These are phyloP conservation scores for Asbolus verrucosus DNA, from an alignment of 1,140 invertebrate genomes.

Conservation along the genomic window DNA sequence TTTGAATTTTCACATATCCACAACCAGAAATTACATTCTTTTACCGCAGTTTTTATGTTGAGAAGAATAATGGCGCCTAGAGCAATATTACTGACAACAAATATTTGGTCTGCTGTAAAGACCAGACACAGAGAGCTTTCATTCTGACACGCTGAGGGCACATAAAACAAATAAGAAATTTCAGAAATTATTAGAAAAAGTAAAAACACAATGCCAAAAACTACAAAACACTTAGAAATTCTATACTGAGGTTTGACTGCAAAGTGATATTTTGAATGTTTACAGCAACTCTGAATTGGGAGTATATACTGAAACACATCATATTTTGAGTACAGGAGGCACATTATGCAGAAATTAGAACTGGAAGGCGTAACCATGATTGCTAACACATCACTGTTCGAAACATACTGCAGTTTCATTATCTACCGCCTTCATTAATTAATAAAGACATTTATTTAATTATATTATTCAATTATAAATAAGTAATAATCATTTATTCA, in stretches of 20 bases:
- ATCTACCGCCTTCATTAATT: no score
- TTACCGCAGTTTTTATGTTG: background rate
- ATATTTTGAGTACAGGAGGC: slow-evolving; percentile 7
- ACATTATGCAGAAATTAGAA: background rate
- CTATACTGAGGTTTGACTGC: background rate
- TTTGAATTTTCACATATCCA: background rate
- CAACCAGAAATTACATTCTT: background rate
- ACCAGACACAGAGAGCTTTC: background rate
- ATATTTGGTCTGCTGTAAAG: background rate
- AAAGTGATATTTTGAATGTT: no score
- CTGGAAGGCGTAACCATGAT: background rate
- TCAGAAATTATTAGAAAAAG: background rate
- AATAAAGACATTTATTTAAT: no score
- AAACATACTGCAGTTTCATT: no score
- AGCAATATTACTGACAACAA: background rate
- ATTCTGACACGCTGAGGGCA: background rate
- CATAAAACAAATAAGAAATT: background rate
- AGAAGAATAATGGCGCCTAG: background rate
- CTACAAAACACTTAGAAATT: background rate
- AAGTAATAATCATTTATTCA: no score
- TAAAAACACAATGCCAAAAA: background rate
- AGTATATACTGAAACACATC: background rate
- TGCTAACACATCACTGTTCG: no score
- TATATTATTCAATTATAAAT: no score
- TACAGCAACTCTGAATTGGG: background rate